Base-by-base conservation (phyloP, 2,888 invertebrate species). In the Eubasilissa splendida region DNA sequence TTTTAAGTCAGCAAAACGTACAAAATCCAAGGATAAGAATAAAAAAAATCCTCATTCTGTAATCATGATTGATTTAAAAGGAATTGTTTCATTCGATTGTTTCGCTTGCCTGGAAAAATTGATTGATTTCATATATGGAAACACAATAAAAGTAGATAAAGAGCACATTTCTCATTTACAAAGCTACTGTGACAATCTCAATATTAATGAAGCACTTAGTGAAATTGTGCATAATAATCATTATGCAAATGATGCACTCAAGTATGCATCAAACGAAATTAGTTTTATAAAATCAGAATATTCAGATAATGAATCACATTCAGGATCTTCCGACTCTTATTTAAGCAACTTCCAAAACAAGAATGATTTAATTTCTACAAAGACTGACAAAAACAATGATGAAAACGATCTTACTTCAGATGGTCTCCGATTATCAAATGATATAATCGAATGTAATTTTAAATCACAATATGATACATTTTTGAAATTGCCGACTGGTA, bases 401-500 rank as follows among this genome's bases (percentile, higher is more conserved):
- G 4, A 80, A 63, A 59, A 31, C 80, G 10, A 82, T 84, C 4
- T 50, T 42, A 33, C 58, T 74, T 56, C 54, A 65, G 58, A 50
- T 81, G 63, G 14, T 76, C 33, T 71, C 54, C 31, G 14, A 42
- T 50, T 59, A n/a, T 11, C 10, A 68, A n/a, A 31, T 33, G 12
- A 50, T 8, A 60, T 60, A 63, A 14, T 14, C 14, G 11, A 33
- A 11, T 31, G 58, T 3, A 14, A 68, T 50, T 4, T 71, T 71
- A 53, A 60, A 60, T 71, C 59, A 14, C 85, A 86, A 11, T 85
- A 86, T 53, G 86, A 86, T 84, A 63, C 86, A 0, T 84, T 85
- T 12, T 82, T 86, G 4, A 84, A 79, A 77, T 83, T 83, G 33
- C 22, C 73, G 11, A 74, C 83, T 60, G 87, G 87, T 53, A 88